phyloP scores from a whole-genome alignment of 2,797 vertebrate species.

The Mallotus villosus region DNA sequence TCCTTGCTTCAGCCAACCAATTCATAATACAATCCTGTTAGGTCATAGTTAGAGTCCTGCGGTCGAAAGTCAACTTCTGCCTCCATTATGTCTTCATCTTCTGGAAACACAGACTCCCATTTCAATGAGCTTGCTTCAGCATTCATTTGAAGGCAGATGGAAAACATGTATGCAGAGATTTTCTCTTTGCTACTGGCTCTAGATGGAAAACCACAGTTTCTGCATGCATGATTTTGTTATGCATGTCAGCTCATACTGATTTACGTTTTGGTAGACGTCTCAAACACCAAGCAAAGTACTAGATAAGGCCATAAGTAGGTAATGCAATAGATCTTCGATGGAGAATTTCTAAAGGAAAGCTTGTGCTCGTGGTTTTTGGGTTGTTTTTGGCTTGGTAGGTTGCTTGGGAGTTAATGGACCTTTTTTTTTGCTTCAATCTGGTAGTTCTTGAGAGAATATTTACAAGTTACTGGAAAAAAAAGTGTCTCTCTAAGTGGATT shows the following conservation, averaged over 20 bases:
- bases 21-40: constrained; percentile 42
- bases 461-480: constrained; percentile 41
- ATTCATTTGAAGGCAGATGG: constrained; percentile 65
- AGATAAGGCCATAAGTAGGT: constrained; percentile 65
- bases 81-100: constrained; percentile 59
- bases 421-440: constrained; percentile 36
- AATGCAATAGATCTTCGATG: constrained; percentile 51
- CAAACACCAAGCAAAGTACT: constrained; percentile 66
- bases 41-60: constrained; percentile 50
- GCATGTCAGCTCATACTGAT: constrained; percentile 66
- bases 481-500: constrained; percentile 32
- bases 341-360: constrained; percentile 47
- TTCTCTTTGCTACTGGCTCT: constrained; percentile 51
- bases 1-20: constrained; percentile 43
- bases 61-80: constrained; percentile 62
- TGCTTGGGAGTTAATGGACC: constrained; percentile 42
- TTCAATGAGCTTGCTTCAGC: constrained; percentile 66
- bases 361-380: constrained; percentile 43
- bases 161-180: constrained; percentile 58
- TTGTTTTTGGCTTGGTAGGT: constrained; percentile 51
- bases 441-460: constrained; percentile 45
- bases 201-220: constrained; percentile 71
- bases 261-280: constrained; percentile 73
- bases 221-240: constrained; percentile 59
- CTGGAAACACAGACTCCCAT: constrained; percentile 59